Conservation (phyloP, 2,888 invertebrate species). For the Protophormia terraenovae region DNA sequence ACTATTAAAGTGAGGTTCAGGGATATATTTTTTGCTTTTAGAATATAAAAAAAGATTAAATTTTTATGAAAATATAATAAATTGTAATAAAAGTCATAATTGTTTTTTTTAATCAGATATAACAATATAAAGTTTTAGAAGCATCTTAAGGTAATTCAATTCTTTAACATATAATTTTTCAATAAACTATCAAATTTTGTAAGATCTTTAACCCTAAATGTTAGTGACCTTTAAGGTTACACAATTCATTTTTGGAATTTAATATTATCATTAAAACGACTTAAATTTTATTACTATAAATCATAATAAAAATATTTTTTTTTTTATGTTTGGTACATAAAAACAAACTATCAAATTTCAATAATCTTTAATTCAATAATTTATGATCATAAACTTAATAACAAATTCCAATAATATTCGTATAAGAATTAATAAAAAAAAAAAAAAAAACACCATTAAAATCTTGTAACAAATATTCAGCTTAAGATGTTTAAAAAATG, state of each 20-base stretch:
- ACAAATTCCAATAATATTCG: background rate
- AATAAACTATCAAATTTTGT: too few species aligned
- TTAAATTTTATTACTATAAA: background rate
- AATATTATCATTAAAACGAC: background rate
- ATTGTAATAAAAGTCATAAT: too few species aligned
- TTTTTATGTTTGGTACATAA: background rate
- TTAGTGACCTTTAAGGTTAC: background rate
- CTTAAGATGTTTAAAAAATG: background rate
- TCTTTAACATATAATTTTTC: too few species aligned
- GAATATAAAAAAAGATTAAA: too few species aligned
- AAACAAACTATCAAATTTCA: slow-evolving; percentile 11
- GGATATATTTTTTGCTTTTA: background rate
- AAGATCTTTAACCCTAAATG: too few species aligned
- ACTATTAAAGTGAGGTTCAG: background rate
- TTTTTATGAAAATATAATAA: too few species aligned
- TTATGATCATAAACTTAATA: slow-evolving; percentile 28
- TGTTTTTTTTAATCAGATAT: too few species aligned
- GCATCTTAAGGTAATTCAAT: too few species aligned
- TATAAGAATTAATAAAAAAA: background rate
- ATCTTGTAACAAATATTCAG: background rate
- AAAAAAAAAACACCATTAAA: background rate
- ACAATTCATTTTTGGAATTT: background rate
- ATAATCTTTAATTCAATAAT: slow-evolving; percentile 32
- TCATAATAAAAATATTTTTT: background rate
- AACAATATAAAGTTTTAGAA: too few species aligned